Evolutionary conservation across 2,113 vertebrate species (phyloP), one percentile per base, ranked within the genome.

Genomic region (Phalacrocorax brasilianus): DNA sequence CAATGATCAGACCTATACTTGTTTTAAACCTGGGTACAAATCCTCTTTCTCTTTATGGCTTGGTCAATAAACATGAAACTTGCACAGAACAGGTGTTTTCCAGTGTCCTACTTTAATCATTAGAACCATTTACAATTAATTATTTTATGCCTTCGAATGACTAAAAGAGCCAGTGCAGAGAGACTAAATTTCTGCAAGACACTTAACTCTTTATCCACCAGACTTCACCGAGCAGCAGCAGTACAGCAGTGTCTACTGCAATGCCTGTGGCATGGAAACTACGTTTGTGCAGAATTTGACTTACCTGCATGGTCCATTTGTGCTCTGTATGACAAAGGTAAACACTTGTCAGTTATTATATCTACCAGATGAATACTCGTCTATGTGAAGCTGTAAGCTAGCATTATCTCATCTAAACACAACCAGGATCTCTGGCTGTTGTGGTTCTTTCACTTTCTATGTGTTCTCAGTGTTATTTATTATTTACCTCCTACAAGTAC

Each of bases 221-320:
- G 55, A 16, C 18, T 52, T 71, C 20, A n/a, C 14, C 0, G 0
- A 47, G 35, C 35, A 95, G 42, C 42, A 62, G n/a, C 55, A n/a
- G 44, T 2, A 27, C 17, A 63, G 47, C 42, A 62, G 56, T 0
- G 3, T 23, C 85, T 40, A 53, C 22, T 18, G 24, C 89, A 75
- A 23, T 19, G 32, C 26, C 45, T 11, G 26, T 26, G 13, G 32
- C 27, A 22, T 11, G 14, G 50, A 62, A 66, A 66, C 4, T 6
- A 33, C 5, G 1, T 28, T 45, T 85, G 42, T 47, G 45, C 32
- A 74, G 71, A 89, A 71, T 42, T 14, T n/a, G 14, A 50, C 42
- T 77, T 28, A 61, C 47, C 33, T 56, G 53, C 4, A 1, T 2
- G 23, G 9, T 44, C 38, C 0, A 0, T 22, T 33, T 35, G 18